Conservation (phyloP, 1,140 invertebrate genomes). For the Zelostemma sp. region DNA sequence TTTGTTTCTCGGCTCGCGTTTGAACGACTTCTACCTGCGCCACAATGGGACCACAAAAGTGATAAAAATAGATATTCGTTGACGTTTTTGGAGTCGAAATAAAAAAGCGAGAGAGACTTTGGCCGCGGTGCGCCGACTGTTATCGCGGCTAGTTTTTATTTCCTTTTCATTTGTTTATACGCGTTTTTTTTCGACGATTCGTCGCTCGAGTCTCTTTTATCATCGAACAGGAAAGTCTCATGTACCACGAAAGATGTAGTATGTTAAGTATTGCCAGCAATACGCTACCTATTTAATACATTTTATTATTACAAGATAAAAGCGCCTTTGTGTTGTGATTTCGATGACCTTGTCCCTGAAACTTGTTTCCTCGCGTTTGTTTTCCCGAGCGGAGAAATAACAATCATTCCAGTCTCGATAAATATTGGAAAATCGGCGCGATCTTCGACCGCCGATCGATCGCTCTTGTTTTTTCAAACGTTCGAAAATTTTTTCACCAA, state of each 20-base stretch:
- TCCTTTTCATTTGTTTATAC: slow-evolving; percentile 14
- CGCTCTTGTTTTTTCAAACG: too few species aligned
- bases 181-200: slow-evolving; percentile 11
- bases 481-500: too few species aligned
- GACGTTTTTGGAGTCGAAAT: slow-evolving; percentile 14
- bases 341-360: slow-evolving; percentile 2
- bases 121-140: neutral
- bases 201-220: neutral
- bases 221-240: slow-evolving; percentile 57
- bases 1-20: slow-evolving; percentile 21
- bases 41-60: slow-evolving; percentile 62
- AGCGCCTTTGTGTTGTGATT: slow-evolving; percentile 27
- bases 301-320: slow-evolving; percentile 68
- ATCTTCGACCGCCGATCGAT: too few species aligned
- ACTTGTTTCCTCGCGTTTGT: neutral
- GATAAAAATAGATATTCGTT: slow-evolving; percentile 56
- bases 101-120: slow-evolving; percentile 4
- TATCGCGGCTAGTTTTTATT: neutral
- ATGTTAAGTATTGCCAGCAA: slow-evolving; percentile 66
- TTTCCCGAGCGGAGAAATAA: neutral
- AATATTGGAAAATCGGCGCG: too few species aligned
- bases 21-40: slow-evolving; percentile 58
- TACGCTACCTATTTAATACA: slow-evolving; percentile 69
- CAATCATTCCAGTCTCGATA: too few species aligned
- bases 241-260: slow-evolving; percentile 61